phyloP scores from a whole-genome alignment of 2,797 vertebrate genomes.

The Dendrocincla tyrannina region DNA sequence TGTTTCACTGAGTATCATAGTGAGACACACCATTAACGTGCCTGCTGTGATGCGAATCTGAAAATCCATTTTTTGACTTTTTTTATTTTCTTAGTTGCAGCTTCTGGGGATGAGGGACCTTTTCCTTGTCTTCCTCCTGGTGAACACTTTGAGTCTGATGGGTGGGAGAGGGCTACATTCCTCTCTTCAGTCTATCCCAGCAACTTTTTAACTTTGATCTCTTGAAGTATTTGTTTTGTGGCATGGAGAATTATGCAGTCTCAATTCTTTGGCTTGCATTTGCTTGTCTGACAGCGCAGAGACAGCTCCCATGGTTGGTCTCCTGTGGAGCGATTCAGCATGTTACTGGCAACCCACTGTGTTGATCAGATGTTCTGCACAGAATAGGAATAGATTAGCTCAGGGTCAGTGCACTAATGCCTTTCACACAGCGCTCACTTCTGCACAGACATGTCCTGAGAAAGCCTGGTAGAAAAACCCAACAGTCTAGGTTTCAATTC shows the following conservation, averaged over 20 bases:
- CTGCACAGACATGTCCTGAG: background rate
- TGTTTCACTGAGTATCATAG: background rate
- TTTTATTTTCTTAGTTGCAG: background rate
- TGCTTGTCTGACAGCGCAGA: background rate
- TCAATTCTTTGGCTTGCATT: background rate
- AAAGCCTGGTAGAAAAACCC: background rate
- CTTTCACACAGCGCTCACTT: background rate
- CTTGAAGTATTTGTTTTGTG: background rate
- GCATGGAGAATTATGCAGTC: background rate
- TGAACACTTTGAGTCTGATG: background rate
- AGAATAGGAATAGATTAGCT: background rate
- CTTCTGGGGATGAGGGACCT: background rate
- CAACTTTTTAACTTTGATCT: background rate
- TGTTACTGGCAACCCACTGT: rapidly evolving
- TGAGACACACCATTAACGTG: background rate
- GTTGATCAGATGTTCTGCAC: background rate
- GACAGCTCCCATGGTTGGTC: background rate
- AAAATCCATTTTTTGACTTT: background rate
- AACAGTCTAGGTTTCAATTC: background rate
- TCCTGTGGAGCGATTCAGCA: background rate
- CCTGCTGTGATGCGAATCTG: background rate
- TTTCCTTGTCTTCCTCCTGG: background rate
- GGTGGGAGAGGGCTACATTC: background rate
- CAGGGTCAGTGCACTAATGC: background rate
- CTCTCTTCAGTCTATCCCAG: background rate